phyloP scores from a whole-genome alignment of 2,888 invertebrate species.

The Eremobia ochroleuca region DNA sequence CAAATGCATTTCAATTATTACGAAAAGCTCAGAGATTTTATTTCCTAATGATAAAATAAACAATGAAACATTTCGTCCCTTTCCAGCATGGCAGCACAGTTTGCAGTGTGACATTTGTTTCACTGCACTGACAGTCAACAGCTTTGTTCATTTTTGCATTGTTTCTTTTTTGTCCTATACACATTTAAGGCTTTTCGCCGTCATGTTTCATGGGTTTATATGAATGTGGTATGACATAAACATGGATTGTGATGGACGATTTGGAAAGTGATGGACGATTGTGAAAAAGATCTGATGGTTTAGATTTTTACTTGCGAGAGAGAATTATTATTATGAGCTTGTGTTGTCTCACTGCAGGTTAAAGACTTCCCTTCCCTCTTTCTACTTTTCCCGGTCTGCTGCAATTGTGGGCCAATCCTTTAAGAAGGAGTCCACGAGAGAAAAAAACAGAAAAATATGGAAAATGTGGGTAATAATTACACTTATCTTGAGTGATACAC shows the following conservation, averaged over 20 bases:
- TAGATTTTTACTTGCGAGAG: too few relatives aligned
- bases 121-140: slow-evolving; percentile 32
- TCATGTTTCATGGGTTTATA: neutral
- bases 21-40: neutral
- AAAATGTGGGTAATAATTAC: too few relatives aligned
- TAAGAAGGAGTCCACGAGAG: too few relatives aligned
- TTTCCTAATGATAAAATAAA: neutral
- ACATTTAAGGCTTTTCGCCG: neutral
- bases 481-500: too few relatives aligned
- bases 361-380: too few relatives aligned
- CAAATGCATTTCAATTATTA: neutral
- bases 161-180: neutral
- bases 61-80: neutral
- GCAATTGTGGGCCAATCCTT: too few relatives aligned
- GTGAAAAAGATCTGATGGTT: neutral
- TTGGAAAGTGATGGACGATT: neutral
- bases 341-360: too few relatives aligned
- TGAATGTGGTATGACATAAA: neutral
- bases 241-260: neutral
- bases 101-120: neutral
- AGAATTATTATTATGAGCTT: too few relatives aligned
- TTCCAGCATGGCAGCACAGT: neutral
- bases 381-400: too few relatives aligned
- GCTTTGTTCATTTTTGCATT: slow-evolving; percentile 9
- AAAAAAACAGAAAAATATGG: too few relatives aligned